Evolutionary conservation across 2,797 vertebrate species (phyloP).

Genomic region (Sandelia bainsii): DNA sequence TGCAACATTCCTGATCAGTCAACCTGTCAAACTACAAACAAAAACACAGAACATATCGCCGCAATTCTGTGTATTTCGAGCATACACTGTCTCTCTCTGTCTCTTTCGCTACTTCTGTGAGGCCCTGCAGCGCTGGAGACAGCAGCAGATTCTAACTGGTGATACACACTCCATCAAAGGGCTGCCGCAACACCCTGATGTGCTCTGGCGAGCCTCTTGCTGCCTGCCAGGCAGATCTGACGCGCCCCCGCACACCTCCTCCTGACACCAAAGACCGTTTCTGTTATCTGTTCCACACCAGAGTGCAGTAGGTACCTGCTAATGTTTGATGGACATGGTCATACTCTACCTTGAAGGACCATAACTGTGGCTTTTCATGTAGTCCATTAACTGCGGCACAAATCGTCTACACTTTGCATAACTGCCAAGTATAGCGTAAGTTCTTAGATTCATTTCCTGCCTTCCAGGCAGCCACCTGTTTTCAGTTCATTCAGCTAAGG

Average conservation of each 20-base stretch:
- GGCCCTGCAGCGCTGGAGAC: slow-evolving; percentile 67
- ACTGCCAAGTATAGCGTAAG: slow-evolving; percentile 49
- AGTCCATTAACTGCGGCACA: slow-evolving; percentile 63
- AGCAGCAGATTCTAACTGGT: slow-evolving; percentile 67
- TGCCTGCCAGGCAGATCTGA: slow-evolving; percentile 60
- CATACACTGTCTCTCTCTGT: slow-evolving; percentile 38
- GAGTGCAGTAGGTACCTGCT: slow-evolving; percentile 45
- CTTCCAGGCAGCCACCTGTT: slow-evolving; percentile 69
- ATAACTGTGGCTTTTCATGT: slow-evolving; percentile 33
- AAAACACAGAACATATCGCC: slow-evolving; percentile 44
- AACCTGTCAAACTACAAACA: slow-evolving; percentile 53
- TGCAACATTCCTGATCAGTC: slow-evolving; percentile 59
- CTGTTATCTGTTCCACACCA: slow-evolving; percentile 45
- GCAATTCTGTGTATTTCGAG: slow-evolving; percentile 47
- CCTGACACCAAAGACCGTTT: slow-evolving; percentile 50
- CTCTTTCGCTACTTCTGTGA: slow-evolving; percentile 50
- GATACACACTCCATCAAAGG: slow-evolving; percentile 74
- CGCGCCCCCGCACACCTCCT: slow-evolving; percentile 47
- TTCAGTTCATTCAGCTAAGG: slow-evolving; percentile 53
- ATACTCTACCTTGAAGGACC: slow-evolving; percentile 39
- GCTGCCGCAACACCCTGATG: slow-evolving; percentile 53
- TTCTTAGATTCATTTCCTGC: slow-evolving; percentile 64
- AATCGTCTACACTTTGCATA: slow-evolving; percentile 48
- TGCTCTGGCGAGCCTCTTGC: slow-evolving; percentile 59
- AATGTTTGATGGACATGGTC: slow-evolving; percentile 43